phyloP scores from a whole-genome alignment of 2,888 invertebrate genomes.

The Sphaerophoria rueppellii region DNA sequence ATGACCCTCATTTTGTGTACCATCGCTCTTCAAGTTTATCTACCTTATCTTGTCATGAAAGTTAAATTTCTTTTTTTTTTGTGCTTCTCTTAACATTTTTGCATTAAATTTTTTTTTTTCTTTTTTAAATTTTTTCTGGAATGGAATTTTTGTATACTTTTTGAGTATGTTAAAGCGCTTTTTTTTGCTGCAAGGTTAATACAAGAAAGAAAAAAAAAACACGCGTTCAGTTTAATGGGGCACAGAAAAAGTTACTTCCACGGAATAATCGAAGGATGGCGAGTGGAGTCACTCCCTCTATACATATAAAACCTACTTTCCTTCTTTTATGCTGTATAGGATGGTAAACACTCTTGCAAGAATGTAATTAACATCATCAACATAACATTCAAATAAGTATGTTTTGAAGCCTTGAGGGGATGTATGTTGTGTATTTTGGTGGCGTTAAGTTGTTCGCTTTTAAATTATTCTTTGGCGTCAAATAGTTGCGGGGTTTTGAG shows the following conservation, averaged over 20 bases:
- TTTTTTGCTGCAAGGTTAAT: constrained; percentile 5
- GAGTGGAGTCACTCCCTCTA: neutral
- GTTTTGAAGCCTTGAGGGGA: neutral
- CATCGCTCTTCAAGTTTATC: constrained; percentile 15
- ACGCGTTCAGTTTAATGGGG: neutral
- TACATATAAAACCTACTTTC: neutral
- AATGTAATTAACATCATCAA: constrained; percentile 36
- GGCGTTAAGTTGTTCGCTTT: neutral
- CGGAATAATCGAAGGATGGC: neutral
- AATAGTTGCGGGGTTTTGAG: neutral
- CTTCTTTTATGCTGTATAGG: neutral
- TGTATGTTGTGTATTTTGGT: neutral
- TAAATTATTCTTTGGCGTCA: neutral
- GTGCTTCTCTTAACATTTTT: too few relatives aligned
- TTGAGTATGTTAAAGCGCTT: constrained; percentile 12
- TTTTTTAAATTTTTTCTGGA: neutral
- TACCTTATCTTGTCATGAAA: constrained; percentile 24
- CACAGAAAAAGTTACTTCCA: neutral
- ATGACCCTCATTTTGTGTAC: constrained; percentile 36
- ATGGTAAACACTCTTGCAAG: constrained; percentile 9
- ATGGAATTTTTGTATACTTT: constrained; percentile 22
- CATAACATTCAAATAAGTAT: neutral
- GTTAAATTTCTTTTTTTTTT: neutral
- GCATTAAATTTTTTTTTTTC: neutral
- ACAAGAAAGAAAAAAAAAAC: too few relatives aligned